Conservation (phyloP, 2,888 invertebrate genomes). For the Yponomeuta sedellus region DNA sequence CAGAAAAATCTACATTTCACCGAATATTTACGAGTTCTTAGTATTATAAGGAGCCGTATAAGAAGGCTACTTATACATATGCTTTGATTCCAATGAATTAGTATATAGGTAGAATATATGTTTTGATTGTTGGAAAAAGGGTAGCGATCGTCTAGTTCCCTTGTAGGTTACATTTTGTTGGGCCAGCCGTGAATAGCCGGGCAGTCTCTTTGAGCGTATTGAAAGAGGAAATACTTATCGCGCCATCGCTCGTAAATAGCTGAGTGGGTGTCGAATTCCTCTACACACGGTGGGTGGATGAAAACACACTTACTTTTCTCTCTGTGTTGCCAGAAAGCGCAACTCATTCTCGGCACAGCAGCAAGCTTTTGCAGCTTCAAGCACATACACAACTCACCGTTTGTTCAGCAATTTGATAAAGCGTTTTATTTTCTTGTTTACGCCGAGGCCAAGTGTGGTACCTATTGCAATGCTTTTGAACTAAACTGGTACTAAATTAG, state of each 20-base stretch:
- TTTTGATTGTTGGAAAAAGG: conserved; percentile 44
- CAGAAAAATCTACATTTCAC: not conserved
- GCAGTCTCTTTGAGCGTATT: conserved; percentile 70
- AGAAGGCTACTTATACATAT: conserved; percentile 14
- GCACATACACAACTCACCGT: not conserved
- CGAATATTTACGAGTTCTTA: not conserved
- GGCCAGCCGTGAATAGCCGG: conserved; percentile 59
- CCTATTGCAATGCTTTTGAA: no score
- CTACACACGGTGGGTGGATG: conserved; percentile 50
- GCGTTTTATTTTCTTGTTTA: not conserved
- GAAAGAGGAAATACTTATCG: conserved; percentile 73
- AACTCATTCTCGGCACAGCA: not conserved
- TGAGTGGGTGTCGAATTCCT: conserved; percentile 68
- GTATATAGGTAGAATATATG: conserved; percentile 34
- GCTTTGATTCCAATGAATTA: conserved; percentile 29
- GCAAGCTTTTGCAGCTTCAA: not conserved
- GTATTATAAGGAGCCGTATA: not conserved
- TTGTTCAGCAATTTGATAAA: not conserved
- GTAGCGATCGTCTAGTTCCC: conserved; percentile 57
- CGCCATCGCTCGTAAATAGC: conserved; percentile 69
- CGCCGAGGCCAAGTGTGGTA: not conserved
- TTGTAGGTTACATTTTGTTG: conserved; percentile 63
- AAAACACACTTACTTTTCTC: conserved; percentile 63
- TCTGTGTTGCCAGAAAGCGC: conserved; percentile 21
- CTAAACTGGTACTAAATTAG: no score